phyloP scores from a whole-genome alignment of 2,113 vertebrate genomes.

The Oreochromis tanganicae region DNA sequence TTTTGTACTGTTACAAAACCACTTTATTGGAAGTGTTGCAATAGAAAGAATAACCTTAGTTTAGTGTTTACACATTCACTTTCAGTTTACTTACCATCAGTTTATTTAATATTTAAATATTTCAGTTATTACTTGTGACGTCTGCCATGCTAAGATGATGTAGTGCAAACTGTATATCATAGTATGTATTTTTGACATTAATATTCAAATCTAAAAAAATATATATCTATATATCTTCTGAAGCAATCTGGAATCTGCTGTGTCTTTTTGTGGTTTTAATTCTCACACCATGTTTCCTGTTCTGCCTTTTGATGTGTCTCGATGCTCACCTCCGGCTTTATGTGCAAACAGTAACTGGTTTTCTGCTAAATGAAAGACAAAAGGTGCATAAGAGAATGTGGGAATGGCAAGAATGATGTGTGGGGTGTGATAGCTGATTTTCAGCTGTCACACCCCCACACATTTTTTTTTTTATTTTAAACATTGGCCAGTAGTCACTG shows the following conservation, averaged over 20 bases:
- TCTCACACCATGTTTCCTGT: background rate
- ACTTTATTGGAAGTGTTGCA: slow-evolving; percentile 96
- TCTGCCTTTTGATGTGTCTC: background rate
- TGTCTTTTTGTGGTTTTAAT: slow-evolving; percentile 25
- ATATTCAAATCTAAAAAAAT: slow-evolving; percentile 95
- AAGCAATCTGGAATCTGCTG: slow-evolving; percentile 59
- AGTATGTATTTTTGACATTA: slow-evolving; percentile 99
- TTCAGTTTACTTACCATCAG: slow-evolving; percentile 77
- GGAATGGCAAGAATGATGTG: background rate
- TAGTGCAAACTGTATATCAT: slow-evolving; percentile 99
- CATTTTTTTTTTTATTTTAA: background rate
- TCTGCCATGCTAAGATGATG: slow-evolving; percentile 93
- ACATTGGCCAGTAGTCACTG: background rate
- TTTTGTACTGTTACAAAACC: slow-evolving; percentile 95
- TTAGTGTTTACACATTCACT: slow-evolving; percentile 97
- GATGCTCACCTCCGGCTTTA: background rate
- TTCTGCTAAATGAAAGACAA: background rate
- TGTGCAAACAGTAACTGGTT: background rate
- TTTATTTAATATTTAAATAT: slow-evolving; percentile 99
- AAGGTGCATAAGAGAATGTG: background rate
- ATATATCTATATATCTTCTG: slow-evolving; percentile 80
- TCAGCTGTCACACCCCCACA: background rate
- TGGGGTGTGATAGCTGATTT: background rate
- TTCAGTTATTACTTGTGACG: slow-evolving; percentile 95
- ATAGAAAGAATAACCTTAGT: slow-evolving; percentile 89